Percentiles rank a stretch among this genome's conserved stretches.
phyloP scores from a whole-genome alignment of 2,888 invertebrate genomes.

The Sinelater perroti region DNA sequence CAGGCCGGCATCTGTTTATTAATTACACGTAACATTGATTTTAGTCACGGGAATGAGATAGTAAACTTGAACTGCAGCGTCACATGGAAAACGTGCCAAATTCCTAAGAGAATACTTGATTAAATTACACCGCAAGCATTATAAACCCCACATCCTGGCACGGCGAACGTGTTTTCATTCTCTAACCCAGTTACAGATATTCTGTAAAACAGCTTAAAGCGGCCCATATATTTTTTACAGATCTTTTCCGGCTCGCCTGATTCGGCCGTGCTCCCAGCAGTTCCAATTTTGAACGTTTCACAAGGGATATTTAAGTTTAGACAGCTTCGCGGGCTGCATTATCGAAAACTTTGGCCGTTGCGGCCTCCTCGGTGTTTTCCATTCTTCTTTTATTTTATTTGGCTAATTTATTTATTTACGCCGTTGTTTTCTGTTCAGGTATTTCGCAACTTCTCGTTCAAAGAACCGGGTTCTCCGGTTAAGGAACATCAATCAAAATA shows the following conservation, averaged over 20 bases:
- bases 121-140: too few species aligned
- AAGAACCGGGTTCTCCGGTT: too few species aligned
- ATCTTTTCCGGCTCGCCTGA: not conserved
- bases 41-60: too few species aligned
- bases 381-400: slow-evolving; percentile 5
- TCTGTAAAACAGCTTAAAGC: not conserved
- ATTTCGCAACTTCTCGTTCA: too few species aligned
- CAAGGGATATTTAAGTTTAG: slow-evolving; percentile 7
- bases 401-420: slow-evolving; percentile 6
- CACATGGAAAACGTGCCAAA: not conserved
- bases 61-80: not conserved
- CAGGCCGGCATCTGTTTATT: not conserved
- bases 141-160: too few species aligned
- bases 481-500: too few species aligned
- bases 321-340: slow-evolving; percentile 1
- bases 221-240: not conserved
- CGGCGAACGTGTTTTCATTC: too few species aligned
- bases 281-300: slow-evolving; percentile 4
- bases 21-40: not conserved
- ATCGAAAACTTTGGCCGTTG: slow-evolving; percentile 1
- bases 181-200: too few species aligned
- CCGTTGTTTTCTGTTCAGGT: not conserved
- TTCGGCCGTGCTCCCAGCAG: not conserved
- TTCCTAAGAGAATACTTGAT: too few species aligned
- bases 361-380: not conserved